A percentile compares a stretch with the other conserved stretches of the same genome.
Evolutionary conservation across 2,113 vertebrate species (phyloP).

Genomic region (Ceyx cyanopectus): DNA sequence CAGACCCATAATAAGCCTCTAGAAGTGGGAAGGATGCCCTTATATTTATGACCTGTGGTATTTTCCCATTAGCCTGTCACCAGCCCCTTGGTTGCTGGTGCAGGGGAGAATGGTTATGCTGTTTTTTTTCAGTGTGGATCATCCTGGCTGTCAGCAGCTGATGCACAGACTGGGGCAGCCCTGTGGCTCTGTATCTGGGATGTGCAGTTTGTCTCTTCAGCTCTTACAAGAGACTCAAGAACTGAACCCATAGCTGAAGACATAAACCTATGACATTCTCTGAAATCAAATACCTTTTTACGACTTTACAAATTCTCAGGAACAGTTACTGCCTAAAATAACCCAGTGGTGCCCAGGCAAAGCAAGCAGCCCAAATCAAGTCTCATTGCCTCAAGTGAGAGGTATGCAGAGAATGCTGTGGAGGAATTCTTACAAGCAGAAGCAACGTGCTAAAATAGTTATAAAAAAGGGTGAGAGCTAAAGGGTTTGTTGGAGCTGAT

Average conservation of each 20-base stretch:
- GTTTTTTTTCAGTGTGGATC: neutral
- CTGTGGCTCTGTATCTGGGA: neutral
- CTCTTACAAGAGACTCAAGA: neutral
- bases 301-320: neutral
- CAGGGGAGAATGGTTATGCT: neutral
- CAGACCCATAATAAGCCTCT: neutral
- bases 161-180: neutral
- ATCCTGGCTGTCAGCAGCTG: neutral
- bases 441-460: neutral
- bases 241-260: neutral
- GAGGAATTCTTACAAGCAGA: neutral
- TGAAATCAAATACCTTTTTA: neutral
- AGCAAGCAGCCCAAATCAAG: neutral
- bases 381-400: neutral
- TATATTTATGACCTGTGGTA: neutral
- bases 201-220: neutral
- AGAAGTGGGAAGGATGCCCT: neutral
- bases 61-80: neutral
- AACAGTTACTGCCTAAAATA: neutral
- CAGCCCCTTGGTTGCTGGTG: fast-evolving
- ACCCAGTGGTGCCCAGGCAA: neutral
- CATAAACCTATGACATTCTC: neutral
- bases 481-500: neutral
- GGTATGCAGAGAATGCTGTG: neutral
- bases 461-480: neutral